phyloP scores from a whole-genome alignment of 2,888 invertebrate species.

The Xestia rhomboidea region DNA sequence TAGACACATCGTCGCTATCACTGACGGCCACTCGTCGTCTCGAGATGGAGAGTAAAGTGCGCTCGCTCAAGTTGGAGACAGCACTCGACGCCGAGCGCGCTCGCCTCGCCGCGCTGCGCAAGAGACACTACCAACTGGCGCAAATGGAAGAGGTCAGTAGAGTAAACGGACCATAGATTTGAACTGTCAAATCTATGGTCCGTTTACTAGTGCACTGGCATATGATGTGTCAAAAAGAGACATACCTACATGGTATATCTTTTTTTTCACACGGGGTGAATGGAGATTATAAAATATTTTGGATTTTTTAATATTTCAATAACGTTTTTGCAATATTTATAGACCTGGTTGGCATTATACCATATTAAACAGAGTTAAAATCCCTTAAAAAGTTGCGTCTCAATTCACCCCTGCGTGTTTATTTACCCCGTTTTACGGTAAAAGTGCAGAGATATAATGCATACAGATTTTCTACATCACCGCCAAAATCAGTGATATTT shows the following conservation, averaged over 20 bases:
- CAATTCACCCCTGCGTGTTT: not conserved
- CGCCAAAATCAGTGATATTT: not conserved
- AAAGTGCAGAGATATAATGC: not conserved
- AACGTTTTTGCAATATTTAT: no score
- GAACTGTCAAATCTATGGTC: no score
- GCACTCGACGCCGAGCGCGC: conserved; percentile 96
- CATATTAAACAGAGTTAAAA: not conserved
- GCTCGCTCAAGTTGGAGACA: conserved; percentile 97
- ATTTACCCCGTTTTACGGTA: not conserved
- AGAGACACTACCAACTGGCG: conserved; percentile 97
- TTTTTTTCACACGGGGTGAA: no score
- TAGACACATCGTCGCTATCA: conserved; percentile 97
- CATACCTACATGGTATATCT: not conserved
- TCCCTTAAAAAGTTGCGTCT: not conserved
- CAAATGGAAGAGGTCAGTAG: conserved; percentile 89
- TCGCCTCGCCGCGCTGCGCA: conserved; percentile 95
- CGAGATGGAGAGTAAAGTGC: conserved; percentile 99
- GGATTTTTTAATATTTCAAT: no score
- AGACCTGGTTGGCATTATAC: not conserved
- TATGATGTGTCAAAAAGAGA: not conserved
- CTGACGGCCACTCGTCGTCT: conserved; percentile 98
- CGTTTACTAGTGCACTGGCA: no score
- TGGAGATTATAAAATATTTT: not conserved
- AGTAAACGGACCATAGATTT: not conserved
- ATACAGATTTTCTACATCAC: not conserved